These are phyloP conservation scores for Acronicta aceris DNA, from an alignment of 2,888 invertebrate species.

Conservation along the genomic window DNA sequence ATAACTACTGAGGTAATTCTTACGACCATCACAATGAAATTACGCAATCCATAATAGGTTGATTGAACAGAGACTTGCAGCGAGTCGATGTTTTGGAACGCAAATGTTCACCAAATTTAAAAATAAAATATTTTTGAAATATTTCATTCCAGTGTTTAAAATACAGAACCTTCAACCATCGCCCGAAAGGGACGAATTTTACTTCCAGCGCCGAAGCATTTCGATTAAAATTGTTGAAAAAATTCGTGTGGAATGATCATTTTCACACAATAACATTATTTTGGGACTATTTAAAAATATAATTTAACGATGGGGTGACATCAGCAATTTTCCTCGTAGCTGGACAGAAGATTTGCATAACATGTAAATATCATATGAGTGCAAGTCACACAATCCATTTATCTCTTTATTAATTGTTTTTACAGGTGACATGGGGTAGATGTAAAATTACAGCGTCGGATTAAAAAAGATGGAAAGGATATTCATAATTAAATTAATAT, in stretches of 20 bases:
- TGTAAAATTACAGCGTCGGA: conserved; percentile 22
- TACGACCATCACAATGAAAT: conserved; percentile 24
- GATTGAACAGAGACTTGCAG: conserved; percentile 21
- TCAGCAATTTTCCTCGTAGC: conserved; percentile 9
- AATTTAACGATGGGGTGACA: conserved; percentile 20
- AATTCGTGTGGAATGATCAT: conserved; percentile 31
- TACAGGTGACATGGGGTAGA: conserved; percentile 30
- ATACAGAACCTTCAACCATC: conserved; percentile 37
- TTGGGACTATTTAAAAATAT: conserved; percentile 15
- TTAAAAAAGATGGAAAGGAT: too few relatives aligned
- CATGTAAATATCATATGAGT: conserved; percentile 29
- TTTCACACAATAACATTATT: conserved; percentile 33
- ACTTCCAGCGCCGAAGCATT: conserved; percentile 25
- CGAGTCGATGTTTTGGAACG: conserved; percentile 6
- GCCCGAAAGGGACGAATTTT: conserved; percentile 23
- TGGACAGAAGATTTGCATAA: conserved; percentile 37
- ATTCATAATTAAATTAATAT: too few relatives aligned
- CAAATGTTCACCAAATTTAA: conserved; percentile 22
- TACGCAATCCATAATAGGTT: conserved; percentile 21
- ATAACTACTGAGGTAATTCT: conserved; percentile 34
- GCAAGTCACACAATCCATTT: conserved; percentile 21
- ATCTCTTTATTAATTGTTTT: conserved; percentile 41
- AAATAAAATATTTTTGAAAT: conserved; percentile 39
- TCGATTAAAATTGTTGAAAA: conserved; percentile 39
- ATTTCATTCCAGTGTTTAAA: conserved; percentile 34